A percentile compares a stretch with the other conserved stretches of the same genome.
phyloP scores from a whole-genome alignment of 2,888 invertebrate genomes.

The Macaria notata region DNA sequence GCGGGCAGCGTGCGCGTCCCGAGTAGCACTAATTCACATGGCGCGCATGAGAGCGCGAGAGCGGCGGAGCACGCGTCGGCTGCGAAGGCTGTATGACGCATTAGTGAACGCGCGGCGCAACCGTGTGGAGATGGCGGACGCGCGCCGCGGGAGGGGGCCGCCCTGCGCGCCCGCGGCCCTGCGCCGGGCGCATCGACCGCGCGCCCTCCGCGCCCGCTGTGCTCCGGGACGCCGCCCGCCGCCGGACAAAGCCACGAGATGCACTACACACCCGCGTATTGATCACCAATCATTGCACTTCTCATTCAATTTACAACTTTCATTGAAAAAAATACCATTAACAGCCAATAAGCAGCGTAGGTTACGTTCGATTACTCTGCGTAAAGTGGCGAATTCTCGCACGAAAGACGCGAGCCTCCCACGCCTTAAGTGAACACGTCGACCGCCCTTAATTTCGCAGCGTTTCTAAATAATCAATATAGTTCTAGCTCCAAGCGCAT shows the following conservation, averaged over 20 bases:
- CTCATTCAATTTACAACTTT: no score
- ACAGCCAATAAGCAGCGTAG: no score
- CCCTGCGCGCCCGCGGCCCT: constrained; percentile 62
- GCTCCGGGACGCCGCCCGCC: constrained; percentile 34
- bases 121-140: constrained; percentile 68
- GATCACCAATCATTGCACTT: no score
- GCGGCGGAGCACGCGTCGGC: constrained; percentile 61
- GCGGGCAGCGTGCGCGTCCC: constrained; percentile 17
- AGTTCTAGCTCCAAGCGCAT: constrained; percentile 8
- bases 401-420: no score
- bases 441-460: constrained; percentile 1
- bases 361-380: no score
- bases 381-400: no score
- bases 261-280: background rate
- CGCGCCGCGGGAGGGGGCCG: constrained; percentile 53
- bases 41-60: constrained; percentile 63
- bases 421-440: background rate
- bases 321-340: no score
- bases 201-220: constrained; percentile 58
- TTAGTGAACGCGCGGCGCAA: constrained; percentile 80
- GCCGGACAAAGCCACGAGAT: background rate
- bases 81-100: constrained; percentile 75
- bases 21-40: constrained; percentile 55
- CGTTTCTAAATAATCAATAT: constrained; percentile 11
- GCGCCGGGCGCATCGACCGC: constrained; percentile 80